Base-by-base conservation (phyloP, 2,888 invertebrate genomes). In the Esperia sulphurella region DNA sequence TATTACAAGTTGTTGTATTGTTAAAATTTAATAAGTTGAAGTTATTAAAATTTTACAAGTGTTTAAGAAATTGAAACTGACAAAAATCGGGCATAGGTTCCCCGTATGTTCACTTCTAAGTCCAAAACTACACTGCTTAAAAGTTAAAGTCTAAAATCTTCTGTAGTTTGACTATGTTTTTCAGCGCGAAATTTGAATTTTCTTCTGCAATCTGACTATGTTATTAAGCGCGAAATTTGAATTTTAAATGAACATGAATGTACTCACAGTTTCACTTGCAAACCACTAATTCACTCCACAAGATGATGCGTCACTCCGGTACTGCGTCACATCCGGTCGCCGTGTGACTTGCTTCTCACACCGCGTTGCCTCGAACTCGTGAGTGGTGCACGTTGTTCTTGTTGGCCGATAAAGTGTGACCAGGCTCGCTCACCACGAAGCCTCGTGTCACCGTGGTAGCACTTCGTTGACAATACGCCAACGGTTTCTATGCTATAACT, bases 41-140 rank as follows among this genome's bases (percentile, higher is more conserved):
- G 12, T 41, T 12, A 40, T n/a, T 31, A n/a, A 14, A 39, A 29
- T 41, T 41, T 46, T n/a, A 33, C 8, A 41, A 6, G 29, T 42
- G 29, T 42, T 42, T 42, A 30, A 42, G 9, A 29, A 14, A 21
- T 21, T 21, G 21, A 21, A 21, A 21, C 21, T 12, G n/a, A 10
- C 10, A 12, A 14, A 41, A 41, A 41, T 48, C 29, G 41, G 48
- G 44, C 48, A 44, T 44, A 29, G 48, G 29, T 48, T 48, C 48
- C 48, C 44, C 44, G 44, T 44, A 12, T 21, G 31, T 9, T n/a
- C 48, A 14, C 13, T 33, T 48, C 48, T 43, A 48, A 48, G 41
- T 37, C 43, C 14, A 28, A 41, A 28, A 5, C 28, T 28, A 14
- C 41, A 41, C 41, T 41, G 9, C 10, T 10, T 10, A 10, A 10